These are phyloP conservation scores for Nebria ingens DNA, from an alignment of 1,140 invertebrate genomes.

Conservation along the genomic window DNA sequence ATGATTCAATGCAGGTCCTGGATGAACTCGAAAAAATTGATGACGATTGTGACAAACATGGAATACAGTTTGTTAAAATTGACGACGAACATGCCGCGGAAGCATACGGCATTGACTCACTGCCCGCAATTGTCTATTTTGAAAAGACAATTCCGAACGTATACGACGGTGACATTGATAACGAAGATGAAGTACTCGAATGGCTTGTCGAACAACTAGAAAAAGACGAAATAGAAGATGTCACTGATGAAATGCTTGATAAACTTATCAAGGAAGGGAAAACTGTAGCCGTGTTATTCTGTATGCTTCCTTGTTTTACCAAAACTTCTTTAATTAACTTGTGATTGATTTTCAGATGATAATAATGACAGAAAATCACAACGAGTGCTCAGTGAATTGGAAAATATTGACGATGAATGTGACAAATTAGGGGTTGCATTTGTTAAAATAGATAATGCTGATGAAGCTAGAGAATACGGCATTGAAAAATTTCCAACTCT, in stretches of 20 bases:
- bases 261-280: slow-evolving; percentile 79
- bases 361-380: slow-evolving; percentile 83
- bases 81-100: slow-evolving; percentile 71
- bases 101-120: slow-evolving; percentile 75
- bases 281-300: slow-evolving; percentile 83
- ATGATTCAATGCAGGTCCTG: slow-evolving; percentile 72
- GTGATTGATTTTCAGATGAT: slow-evolving; percentile 53
- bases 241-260: slow-evolving; percentile 89
- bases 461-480: slow-evolving; percentile 83
- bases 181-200: slow-evolving; percentile 83
- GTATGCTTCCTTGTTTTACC: slow-evolving; percentile 47
- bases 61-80: slow-evolving; percentile 90
- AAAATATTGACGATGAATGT: slow-evolving; percentile 92
- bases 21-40: slow-evolving; percentile 85
- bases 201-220: slow-evolving; percentile 78
- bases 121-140: slow-evolving; percentile 82
- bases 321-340: slow-evolving; percentile 14
- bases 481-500: slow-evolving; percentile 78
- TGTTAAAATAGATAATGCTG: slow-evolving; percentile 85
- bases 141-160: slow-evolving; percentile 87
- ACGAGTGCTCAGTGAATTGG: slow-evolving; percentile 75
- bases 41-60: slow-evolving; percentile 83
- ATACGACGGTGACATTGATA: slow-evolving; percentile 83
- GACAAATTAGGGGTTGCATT: slow-evolving; percentile 78
- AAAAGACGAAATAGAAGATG: slow-evolving; percentile 90